phyloP scores from a whole-genome alignment of 1,140 invertebrate species.

The Dinothrombium tinctorium region DNA sequence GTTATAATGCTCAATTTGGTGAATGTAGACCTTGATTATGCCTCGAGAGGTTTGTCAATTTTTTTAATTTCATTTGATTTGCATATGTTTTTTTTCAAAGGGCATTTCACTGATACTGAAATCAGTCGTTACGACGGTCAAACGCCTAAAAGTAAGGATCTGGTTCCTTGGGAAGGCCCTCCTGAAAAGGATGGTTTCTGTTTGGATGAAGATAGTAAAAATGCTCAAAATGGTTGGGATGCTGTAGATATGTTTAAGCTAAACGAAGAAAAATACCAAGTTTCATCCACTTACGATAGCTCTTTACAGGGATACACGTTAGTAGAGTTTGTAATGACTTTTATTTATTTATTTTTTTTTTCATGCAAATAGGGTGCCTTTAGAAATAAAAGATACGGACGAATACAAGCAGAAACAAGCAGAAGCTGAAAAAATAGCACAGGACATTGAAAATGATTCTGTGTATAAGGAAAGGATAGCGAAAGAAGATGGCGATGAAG shows the following conservation, averaged over 20 bases:
- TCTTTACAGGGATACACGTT: constrained; percentile 55
- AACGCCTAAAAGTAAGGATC: constrained; percentile 36
- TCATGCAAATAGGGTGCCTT: constrained; percentile 27
- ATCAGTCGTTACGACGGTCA: constrained; percentile 37
- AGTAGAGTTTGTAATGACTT: constrained; percentile 7
- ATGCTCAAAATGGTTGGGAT: constrained; percentile 54
- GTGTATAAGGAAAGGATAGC: constrained; percentile 50
- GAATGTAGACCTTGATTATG: constrained; percentile 65
- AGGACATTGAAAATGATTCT: constrained; percentile 64
- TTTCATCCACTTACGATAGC: constrained; percentile 63
- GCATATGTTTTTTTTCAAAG: constrained; percentile 14
- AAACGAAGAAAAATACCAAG: constrained; percentile 69
- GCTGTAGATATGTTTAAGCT: constrained; percentile 78
- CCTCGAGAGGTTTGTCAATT: constrained; percentile 34
- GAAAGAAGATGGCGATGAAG: constrained; percentile 70
- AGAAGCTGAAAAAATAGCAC: constrained; percentile 60
- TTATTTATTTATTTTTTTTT: constrained; percentile 4
- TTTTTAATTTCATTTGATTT: constrained; percentile 9
- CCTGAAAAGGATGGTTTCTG: constrained; percentile 27
- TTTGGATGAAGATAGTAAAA: constrained; percentile 6
- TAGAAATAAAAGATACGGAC: constrained; percentile 55
- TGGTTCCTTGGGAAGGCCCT: constrained; percentile 64
- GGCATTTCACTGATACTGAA: constrained; percentile 42
- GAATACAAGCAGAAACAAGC: constrained; percentile 61
- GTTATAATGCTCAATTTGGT: constrained; percentile 48